Evolutionary conservation across 2,113 vertebrate genomes (phyloP), one percentile per base, ranked within the genome.

Genomic region (Macrotis lagotis): DNA sequence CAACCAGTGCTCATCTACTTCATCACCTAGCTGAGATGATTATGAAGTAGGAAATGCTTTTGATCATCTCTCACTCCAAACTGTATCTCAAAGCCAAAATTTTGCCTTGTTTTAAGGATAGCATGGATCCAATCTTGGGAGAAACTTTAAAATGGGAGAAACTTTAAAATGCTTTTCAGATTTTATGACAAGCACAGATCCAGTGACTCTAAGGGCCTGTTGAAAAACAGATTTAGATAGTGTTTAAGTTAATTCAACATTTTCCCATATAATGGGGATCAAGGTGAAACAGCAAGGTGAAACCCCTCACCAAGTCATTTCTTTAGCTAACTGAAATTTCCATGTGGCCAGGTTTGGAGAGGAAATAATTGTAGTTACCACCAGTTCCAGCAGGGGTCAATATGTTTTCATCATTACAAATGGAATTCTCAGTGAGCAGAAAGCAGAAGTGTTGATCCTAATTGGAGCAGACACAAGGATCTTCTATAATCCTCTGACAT

Each of bases 401-500:
- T 98, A 97, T 98, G 98, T 97, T 97, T 97, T 97, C 98, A 98
- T 96, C 95, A 25, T 98, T 98, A 83, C 88, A 37, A 90, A 91
- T 88, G 11, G 93, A 95, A 44, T 48, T 96, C 95, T 96, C 95
- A 14, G 48, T 16, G 83, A 97, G 97, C 96, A 48, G 96, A 94
- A 94, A 89, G 97, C 89, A 26, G 10, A 96, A 96, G 96, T 97
- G 98, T 98, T 98, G 98, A 99, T 98, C 96, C 97, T 99, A 98
- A 99, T 98, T 98, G 98, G 98, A 98, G 98, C 97, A 96, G 98
- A 98, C 98, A 97, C 95, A 94, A 97, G 98, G 98, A 98, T 98
- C 97, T 98, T 98, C 98, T 98, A 92, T 98, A 98, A 98, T 98
- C 98, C 98, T 95, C 98, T 97, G 98, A 98, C 98, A 98, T 98